Evolutionary conservation across 1,140 invertebrate genomes (phyloP), one percentile per base, ranked within the genome.

Genomic region (Papilio polytes): DNA sequence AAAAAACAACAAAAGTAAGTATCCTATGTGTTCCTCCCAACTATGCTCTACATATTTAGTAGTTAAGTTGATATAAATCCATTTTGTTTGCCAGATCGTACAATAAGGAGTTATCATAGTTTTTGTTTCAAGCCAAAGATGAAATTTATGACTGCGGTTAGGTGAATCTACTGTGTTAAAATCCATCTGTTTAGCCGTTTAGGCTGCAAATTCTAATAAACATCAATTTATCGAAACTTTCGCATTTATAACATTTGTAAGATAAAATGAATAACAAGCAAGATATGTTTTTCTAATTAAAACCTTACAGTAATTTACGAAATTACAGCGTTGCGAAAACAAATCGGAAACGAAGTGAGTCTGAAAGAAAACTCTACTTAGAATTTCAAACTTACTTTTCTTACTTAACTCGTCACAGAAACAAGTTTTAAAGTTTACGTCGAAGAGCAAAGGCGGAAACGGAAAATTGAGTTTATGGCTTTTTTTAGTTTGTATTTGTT

Each of bases 71-170:
- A 51, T 74, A 74, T 46, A 74, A 46, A 74, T 74, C 41, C 46
- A 74, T 74, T 74, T 48, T 15, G 41, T 48, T 74, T 51, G 73
- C 73, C 73, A 74, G 73, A 74, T 51, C 20, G n/a, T 74, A 26
- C 46, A 51, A 31, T 48, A 76, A 74, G 12, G 74, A 53, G 72
- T 70, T 31, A 31, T 70, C 63, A 70, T 70, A 15, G 63, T 70
- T 70, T 70, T 76, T 76, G 46, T 76, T n/a, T 20, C 18, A 46
- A 53, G 74, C 74, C 74, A 76, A 76, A 53, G 20, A n/a, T 48
- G 74, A 46, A 74, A 74, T 76, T 76, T 76, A 76, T 76, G 73
- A 13, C 20, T 46, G 41, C 63, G 8, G 63, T 31, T 22, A 20
- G 20, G 7, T 22, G n/a, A n/a, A n/a, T n/a, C n/a, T n/a, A n/a